Base-by-base conservation (phyloP, 2,797 vertebrate genomes). In the Morus bassanus region DNA sequence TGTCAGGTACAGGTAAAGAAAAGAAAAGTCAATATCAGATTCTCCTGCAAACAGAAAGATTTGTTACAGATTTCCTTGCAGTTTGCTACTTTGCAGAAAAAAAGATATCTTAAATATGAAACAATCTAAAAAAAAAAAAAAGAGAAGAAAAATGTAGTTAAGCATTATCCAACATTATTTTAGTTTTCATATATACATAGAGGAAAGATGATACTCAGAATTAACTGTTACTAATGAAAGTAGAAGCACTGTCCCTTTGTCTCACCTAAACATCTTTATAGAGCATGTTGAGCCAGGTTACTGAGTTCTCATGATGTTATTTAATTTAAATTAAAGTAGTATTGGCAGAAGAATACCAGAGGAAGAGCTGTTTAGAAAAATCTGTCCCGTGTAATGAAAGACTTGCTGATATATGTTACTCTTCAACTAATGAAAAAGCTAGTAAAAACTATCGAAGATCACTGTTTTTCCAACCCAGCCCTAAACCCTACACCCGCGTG, bases 401-500 rank as follows among this genome's bases (percentile, higher is more conserved):
- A 16, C 41, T 64, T 33, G 30, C 28, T 84, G 51, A 61, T 80
- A 56, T 1, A 18, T 1, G 4, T 61, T 73, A 39, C 23, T 22
- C 31, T 81, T 54, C 48, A 37, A 22, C 31, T 54, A 84, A 78
- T 37, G 50, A 68, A 65, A 69, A 90, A 57, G 14, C 5, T 27
- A 30, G 18, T 37, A 68, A 83, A 91, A 74, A 4, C 37, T 74
- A 46, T 24, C 1, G 2, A 56, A 87, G 56, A 46, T 27, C 11
- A 8, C 22, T 67, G 7, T 8, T 83, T 74, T 68, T 69, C 37
- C 78, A 94, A 1, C 25, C 28, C 75, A 74, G 10, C 19, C 60
- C 56, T 31, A 70, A 88, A 43, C 10, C 27, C 41, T 33, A 8
- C 43, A 13, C 31, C 41, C 4, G 0, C 1, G 1, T 1, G 1